Percentiles rank a stretch among this genome's conserved stretches.
Evolutionary conservation across 2,888 invertebrate species (phyloP).

Genomic region (Eupithecia pulchellata): DNA sequence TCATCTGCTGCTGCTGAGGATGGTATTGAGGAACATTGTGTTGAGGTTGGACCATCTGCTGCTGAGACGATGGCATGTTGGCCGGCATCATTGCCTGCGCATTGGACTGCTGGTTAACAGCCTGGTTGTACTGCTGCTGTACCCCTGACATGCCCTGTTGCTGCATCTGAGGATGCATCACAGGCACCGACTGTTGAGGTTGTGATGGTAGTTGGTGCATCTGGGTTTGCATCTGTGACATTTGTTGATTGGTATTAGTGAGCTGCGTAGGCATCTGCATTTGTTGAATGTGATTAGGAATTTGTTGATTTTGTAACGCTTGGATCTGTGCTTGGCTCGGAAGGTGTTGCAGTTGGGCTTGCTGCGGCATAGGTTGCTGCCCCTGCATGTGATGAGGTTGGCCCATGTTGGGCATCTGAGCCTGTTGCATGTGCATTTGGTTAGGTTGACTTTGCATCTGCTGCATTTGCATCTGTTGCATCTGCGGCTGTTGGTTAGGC

Average conservation of each 20-base stretch:
- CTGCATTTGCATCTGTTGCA: conserved; percentile 84
- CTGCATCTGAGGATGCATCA: conserved; percentile 82
- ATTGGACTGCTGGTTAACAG: conserved; percentile 78
- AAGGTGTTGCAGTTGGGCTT: conserved; percentile 81
- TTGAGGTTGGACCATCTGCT: conserved; percentile 80
- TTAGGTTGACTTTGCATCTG: conserved; percentile 80
- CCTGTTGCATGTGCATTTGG: conserved; percentile 82
- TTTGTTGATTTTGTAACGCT: conserved; percentile 83
- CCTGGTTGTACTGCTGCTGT: conserved; percentile 83
- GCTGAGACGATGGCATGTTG: conserved; percentile 78
- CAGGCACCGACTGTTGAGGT: conserved; percentile 78
- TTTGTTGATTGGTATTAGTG: conserved; percentile 76
- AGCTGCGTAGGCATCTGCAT: conserved; percentile 81
- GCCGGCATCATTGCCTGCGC: conserved; percentile 78
- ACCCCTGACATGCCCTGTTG: conserved; percentile 79
- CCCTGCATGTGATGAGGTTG: conserved; percentile 78
- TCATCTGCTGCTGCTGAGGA: conserved; percentile 80
- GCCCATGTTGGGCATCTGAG: conserved; percentile 80
- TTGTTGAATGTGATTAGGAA: conserved; percentile 84
- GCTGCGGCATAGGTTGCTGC: conserved; percentile 79
- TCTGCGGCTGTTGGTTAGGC: conserved; percentile 77
- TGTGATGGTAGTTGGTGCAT: conserved; percentile 82
- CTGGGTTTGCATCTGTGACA: conserved; percentile 82
- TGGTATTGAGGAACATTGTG: conserved; percentile 82
- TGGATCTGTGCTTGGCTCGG: conserved; percentile 83